A percentile compares a stretch with the other conserved stretches of the same genome.
Conservation (phyloP, 2,888 invertebrate species). For the Sussaba pulchella region DNA sequence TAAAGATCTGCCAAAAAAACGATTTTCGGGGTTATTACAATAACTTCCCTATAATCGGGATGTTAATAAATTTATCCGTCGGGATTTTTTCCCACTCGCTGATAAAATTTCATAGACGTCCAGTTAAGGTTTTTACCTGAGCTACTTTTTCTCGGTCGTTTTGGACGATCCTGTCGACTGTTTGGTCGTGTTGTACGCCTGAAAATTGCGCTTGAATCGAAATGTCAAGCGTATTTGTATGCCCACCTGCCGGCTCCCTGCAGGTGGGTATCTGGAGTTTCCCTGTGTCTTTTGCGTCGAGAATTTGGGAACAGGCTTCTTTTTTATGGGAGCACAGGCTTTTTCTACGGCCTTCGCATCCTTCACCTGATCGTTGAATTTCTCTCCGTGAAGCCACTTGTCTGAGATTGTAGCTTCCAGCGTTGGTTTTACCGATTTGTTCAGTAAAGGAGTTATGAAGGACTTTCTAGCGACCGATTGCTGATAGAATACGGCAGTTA, state of each 20-base stretch:
- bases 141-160: no score
- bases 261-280: conserved; percentile 40
- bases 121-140: no score
- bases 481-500: conserved; percentile 44
- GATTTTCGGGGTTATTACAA: no score
- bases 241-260: conserved; percentile 35
- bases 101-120: no score
- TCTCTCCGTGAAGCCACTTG: conserved; percentile 36
- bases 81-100: no score
- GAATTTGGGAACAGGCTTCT: conserved; percentile 24
- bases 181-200: conserved; percentile 30
- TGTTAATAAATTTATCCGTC: no score
- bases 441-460: conserved; percentile 42
- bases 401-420: conserved; percentile 36
- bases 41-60: no score
- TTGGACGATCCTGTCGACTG: no score
- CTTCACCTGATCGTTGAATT: conserved; percentile 48
- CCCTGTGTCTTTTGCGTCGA: conserved; percentile 32
- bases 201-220: conserved; percentile 36
- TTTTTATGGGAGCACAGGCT: conserved; percentile 33
- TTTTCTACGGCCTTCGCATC: conserved; percentile 54
- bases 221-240: conserved; percentile 36
- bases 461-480: conserved; percentile 51
- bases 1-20: no score
- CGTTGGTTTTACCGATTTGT: conserved; percentile 28